A percentile compares a stretch with the other conserved stretches of the same genome.
Conservation (phyloP, 2,888 invertebrate species). For the Toxonevra muliebris region DNA sequence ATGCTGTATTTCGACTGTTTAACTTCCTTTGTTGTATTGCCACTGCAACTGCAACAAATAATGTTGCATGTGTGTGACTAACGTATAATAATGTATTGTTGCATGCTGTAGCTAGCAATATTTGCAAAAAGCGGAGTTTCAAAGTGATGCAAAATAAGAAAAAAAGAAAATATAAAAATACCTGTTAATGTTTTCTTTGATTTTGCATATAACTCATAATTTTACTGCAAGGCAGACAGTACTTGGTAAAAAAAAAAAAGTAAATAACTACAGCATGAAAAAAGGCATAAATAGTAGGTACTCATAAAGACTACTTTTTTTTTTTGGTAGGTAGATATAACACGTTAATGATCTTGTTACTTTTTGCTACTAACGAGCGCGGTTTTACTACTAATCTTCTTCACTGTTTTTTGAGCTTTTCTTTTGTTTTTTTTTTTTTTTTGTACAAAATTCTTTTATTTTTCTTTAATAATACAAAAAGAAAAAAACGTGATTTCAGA, state of each 20-base stretch:
- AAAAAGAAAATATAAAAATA: conserved; percentile 15
- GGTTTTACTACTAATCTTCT: conserved; percentile 22
- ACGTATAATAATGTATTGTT: background rate
- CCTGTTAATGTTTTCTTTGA: conserved; percentile 53
- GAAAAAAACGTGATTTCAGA: no score
- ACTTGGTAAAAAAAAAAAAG: conserved; percentile 21
- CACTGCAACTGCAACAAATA: conserved; percentile 57
- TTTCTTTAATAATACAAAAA: no score
- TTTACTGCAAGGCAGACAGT: conserved; percentile 43
- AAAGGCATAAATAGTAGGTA: background rate
- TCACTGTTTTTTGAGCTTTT: no score
- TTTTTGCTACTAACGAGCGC: conserved; percentile 50
- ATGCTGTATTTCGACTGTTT: conserved; percentile 40
- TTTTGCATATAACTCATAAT: conserved; percentile 53
- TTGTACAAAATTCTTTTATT: no score
- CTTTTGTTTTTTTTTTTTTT: no score
- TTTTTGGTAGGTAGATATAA: conserved; percentile 23
- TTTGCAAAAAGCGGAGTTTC: no score
- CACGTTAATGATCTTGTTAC: conserved; percentile 58
- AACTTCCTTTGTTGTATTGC: conserved; percentile 49
- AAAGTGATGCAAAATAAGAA: background rate
- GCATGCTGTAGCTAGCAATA: no score
- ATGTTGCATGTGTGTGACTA: conserved; percentile 35
- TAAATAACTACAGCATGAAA: background rate
- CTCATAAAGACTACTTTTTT: conserved; percentile 11